Percentiles rank a stretch among this genome's conserved stretches.
phyloP scores from a whole-genome alignment of 2,888 invertebrate species.

The Volucella bombylans region DNA sequence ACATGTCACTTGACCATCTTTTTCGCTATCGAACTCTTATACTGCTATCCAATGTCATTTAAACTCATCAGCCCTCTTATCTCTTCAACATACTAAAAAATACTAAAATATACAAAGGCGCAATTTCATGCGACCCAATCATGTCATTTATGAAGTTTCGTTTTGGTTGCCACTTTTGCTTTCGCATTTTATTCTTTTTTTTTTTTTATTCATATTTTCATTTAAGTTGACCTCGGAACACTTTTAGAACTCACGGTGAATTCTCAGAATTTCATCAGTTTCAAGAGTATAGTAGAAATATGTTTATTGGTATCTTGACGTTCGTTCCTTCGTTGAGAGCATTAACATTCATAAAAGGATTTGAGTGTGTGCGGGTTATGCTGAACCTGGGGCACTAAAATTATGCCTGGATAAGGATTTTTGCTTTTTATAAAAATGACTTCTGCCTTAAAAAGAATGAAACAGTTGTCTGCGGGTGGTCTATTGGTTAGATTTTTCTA shows the following conservation, averaged over 20 bases:
- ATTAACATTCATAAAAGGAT: conserved; percentile 40
- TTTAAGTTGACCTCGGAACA: conserved; percentile 61
- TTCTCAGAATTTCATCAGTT: conserved; percentile 63
- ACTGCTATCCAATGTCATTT: too few relatives aligned
- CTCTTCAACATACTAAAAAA: too few relatives aligned
- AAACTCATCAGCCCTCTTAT: too few relatives aligned
- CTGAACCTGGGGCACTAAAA: conserved; percentile 64
- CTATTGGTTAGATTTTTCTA: background rate
- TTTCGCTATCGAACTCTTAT: too few relatives aligned
- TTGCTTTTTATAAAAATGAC: conserved; percentile 55
- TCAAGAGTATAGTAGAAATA: conserved; percentile 41
- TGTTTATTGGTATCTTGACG: conserved; percentile 51
- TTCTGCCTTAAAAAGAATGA: conserved; percentile 47
- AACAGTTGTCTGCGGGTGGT: conserved; percentile 66
- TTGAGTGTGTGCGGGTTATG: conserved; percentile 47
- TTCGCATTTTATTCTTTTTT: conserved; percentile 7
- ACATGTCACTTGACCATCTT: too few relatives aligned
- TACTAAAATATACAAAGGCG: too few relatives aligned
- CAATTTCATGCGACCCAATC: too few relatives aligned
- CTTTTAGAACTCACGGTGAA: conserved; percentile 62
- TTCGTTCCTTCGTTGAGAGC: conserved; percentile 34
- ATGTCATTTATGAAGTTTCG: too few relatives aligned
- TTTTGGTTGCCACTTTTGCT: conserved; percentile 27
- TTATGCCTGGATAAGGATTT: conserved; percentile 64
- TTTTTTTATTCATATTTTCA: conserved; percentile 10